Percentiles rank a stretch among this genome's conserved stretches.
Conservation (phyloP, 2,113 vertebrate species). For the Sakesphorus luctuosus region DNA sequence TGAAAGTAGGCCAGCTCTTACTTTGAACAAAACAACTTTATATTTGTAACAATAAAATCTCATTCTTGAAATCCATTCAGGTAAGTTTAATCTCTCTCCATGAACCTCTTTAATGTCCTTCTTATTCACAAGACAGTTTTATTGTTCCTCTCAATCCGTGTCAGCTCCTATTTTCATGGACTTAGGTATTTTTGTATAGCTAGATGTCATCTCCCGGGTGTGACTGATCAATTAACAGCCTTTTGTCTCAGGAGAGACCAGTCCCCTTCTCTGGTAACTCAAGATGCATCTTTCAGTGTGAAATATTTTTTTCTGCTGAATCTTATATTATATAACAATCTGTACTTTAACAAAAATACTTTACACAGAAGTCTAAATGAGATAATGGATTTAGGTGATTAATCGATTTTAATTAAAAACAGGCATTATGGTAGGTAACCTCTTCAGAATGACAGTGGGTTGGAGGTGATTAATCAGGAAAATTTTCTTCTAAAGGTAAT, state of each 20-base stretch:
- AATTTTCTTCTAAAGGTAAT: not conserved
- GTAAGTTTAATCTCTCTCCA: not conserved
- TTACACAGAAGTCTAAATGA: not conserved
- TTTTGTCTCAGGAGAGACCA: not conserved
- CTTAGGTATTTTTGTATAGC: not conserved
- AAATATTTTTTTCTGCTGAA: not conserved
- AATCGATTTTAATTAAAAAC: slow-evolving; percentile 18
- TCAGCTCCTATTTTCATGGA: not conserved
- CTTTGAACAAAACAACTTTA: not conserved
- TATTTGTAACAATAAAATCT: not conserved
- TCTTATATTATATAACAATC: not conserved
- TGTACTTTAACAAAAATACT: not conserved
- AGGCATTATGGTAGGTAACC: not conserved
- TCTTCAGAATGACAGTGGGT: not conserved
- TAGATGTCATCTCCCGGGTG: not conserved
- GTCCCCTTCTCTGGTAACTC: not conserved
- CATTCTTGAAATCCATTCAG: not conserved
- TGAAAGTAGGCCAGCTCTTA: not conserved
- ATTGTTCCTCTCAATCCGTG: not conserved
- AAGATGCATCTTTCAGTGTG: not conserved
- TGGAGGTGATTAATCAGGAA: not conserved
- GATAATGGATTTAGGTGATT: not conserved
- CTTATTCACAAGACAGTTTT: not conserved
- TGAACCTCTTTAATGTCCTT: not conserved
- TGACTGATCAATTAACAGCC: not conserved